Evolutionary conservation across 2,113 vertebrate species (phyloP), one percentile per base, ranked within the genome.

Genomic region (Mugil cephalus): DNA sequence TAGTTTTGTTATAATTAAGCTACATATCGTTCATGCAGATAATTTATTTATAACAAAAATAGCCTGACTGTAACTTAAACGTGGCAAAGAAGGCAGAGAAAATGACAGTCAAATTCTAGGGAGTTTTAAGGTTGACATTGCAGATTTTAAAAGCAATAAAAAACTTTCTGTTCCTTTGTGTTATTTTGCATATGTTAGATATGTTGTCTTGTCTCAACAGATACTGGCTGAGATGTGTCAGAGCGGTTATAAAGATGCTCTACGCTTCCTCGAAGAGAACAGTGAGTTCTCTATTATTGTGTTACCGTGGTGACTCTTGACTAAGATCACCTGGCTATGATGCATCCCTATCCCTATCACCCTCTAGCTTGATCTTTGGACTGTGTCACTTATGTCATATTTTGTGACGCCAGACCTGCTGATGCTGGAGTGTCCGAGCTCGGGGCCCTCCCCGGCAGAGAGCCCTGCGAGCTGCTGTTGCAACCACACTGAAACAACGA

Each of bases 181-280:
- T 43, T 36, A 21, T 42, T 43, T 21, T 58, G 8, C 52, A 14
- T 51, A 24, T n/a, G 13, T n/a, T 6, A 61, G 18, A 30, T 15
- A 30, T 2, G 10, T 10, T 47, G 21, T 48, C 1, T 54, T 30
- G 2, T 61, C 8, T 53, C 64, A 69, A 5, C 90, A 99, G 97
- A 89, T 93, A 0, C 80, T 96, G 10, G 95, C 92, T 69, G 95
- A 97, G 70, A 91, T 97, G 72, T 99, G 96, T 87, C 93, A 97
- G 74, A 96, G 79, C 3, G 97, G 97, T 9, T 99, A 98, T 76
- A 92, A 94, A 39, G 97, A 98, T 1, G 91, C 97, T 0, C 87
- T 95, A 8, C 93, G 95, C 40, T 99, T 97, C 89, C 92, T 99
- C 45, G 90, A 93, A 75, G 89, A 95, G 54, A 97, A 95, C 15